Evolutionary conservation across 2,888 invertebrate genomes (phyloP), one percentile per base, ranked within the genome.

Genomic region (Orthonychiurus folsomi): DNA sequence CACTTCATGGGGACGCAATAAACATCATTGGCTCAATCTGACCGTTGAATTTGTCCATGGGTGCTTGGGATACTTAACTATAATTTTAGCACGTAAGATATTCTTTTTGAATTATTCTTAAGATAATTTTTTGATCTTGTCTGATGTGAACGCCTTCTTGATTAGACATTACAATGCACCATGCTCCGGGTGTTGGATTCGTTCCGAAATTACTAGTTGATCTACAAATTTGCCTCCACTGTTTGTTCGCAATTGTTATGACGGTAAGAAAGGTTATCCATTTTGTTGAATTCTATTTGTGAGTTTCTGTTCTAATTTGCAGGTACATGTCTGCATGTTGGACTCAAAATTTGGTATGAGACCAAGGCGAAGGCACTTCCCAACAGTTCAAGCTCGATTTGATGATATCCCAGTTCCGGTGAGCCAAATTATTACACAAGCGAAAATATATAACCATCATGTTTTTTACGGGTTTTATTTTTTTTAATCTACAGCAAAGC

Each of bases 371-470:
- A 27, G 63, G 12, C 63, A 63, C 47, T 60, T 63, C 27, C 63
- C 60, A 21, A 60, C 60, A 24, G 52, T 63, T 23, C 59, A 63
- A 27, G 60, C 63, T 21, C 27, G 56, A 2, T 63, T 59, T 53
- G 63, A 60, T n/a, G 63, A 63, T 23, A 24, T 63, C 21, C 54
- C 56, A 25, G 56, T 63, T 15, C 63, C 63, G 5, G 37, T 37
- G 37, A 37, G 37, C 15, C 37, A 37, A 15, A 37, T 37, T 37
- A 37, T 37, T 37, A 37, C 37, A 37, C 15, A 9, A 37, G 15
- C n/a, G n/a, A n/a, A n/a, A n/a, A n/a, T n/a, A n/a, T n/a, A n/a
- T n/a, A n/a, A n/a, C n/a, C n/a, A n/a, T n/a, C n/a, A n/a, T n/a
- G n/a, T 9, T 37, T 37, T 37, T 37, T 37, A 37, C 15, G 37